phyloP scores from a whole-genome alignment of 2,113 vertebrate species.

The Ursus arctos region DNA sequence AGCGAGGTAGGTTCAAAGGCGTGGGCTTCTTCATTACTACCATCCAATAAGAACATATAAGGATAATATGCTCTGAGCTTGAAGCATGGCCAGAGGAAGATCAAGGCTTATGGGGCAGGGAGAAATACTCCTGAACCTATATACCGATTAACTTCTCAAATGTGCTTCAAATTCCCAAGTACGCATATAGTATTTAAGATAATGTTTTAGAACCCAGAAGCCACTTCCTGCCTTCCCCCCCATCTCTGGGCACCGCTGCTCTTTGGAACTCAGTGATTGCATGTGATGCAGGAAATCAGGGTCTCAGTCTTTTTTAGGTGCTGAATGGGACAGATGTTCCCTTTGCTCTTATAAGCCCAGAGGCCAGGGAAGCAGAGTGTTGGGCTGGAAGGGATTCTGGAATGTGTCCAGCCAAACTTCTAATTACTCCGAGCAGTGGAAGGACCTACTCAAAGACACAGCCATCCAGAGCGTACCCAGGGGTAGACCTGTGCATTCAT shows the following conservation, averaged over 20 bases:
- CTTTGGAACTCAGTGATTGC: neutral
- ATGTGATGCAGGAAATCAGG: fast-evolving
- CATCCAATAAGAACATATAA: neutral
- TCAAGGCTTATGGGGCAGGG: neutral
- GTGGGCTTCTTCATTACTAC: neutral
- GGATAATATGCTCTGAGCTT: neutral
- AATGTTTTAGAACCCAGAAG: neutral
- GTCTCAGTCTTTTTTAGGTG: neutral
- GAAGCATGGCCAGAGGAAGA: neutral
- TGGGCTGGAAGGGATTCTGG: neutral
- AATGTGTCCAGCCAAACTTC: neutral
- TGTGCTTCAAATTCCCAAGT: neutral
- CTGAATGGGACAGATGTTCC: neutral
- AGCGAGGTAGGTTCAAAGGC: conserved; percentile 41
- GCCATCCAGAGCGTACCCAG: too few relatives aligned
- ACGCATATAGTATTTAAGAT: neutral
- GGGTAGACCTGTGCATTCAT: fast-evolving
- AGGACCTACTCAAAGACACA: fast-evolving
- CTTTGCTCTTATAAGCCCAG: neutral
- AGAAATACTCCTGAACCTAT: neutral
- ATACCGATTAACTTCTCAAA: neutral
- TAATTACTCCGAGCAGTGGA: neutral
- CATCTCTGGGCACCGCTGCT: neutral
- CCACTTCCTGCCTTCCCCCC: too few relatives aligned
- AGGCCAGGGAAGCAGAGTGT: neutral